These are phyloP conservation scores for Matsumyia berberina DNA, from an alignment of 2,888 invertebrate species.

Conservation along the genomic window DNA sequence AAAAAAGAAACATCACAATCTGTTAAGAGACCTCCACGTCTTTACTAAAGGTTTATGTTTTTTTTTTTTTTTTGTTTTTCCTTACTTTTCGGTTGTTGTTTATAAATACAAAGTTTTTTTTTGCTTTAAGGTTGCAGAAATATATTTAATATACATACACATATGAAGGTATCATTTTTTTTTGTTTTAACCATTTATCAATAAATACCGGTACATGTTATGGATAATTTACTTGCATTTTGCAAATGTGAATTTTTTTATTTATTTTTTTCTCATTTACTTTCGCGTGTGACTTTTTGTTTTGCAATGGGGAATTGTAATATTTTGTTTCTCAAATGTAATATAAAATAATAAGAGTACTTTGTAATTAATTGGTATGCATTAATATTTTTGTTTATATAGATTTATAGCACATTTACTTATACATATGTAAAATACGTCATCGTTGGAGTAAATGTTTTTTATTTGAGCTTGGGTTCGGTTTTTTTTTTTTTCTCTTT, in stretches of 20 bases:
- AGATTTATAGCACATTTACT: slow-evolving; percentile 53
- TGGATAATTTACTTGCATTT: slow-evolving; percentile 29
- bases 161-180: slow-evolving; percentile 50
- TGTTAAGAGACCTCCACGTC: slow-evolving; percentile 66
- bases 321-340: slow-evolving; percentile 23
- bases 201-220: slow-evolving; percentile 43
- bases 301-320: slow-evolving; percentile 33
- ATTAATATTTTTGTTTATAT: slow-evolving; percentile 42
- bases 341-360: slow-evolving; percentile 46
- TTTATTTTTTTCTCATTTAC: slow-evolving; percentile 5
- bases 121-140: slow-evolving; percentile 63
- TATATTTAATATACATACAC: slow-evolving; percentile 47
- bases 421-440: slow-evolving; percentile 48
- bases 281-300: slow-evolving; percentile 37
- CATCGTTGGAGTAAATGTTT: slow-evolving; percentile 52
- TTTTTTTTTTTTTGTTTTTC: slow-evolving; percentile 12
- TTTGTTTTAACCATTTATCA: slow-evolving; percentile 22
- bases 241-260: slow-evolving; percentile 18
- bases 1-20: slow-evolving; percentile 75
- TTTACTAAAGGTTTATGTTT: slow-evolving; percentile 49
- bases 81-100: slow-evolving; percentile 28
- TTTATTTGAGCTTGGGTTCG: slow-evolving; percentile 46
- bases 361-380: slow-evolving; percentile 48
- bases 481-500: slow-evolving; percentile 21
- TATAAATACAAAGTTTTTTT: slow-evolving; percentile 45